Evolutionary conservation across 2,888 invertebrate species (phyloP).

Genomic region (Tuta absoluta): DNA sequence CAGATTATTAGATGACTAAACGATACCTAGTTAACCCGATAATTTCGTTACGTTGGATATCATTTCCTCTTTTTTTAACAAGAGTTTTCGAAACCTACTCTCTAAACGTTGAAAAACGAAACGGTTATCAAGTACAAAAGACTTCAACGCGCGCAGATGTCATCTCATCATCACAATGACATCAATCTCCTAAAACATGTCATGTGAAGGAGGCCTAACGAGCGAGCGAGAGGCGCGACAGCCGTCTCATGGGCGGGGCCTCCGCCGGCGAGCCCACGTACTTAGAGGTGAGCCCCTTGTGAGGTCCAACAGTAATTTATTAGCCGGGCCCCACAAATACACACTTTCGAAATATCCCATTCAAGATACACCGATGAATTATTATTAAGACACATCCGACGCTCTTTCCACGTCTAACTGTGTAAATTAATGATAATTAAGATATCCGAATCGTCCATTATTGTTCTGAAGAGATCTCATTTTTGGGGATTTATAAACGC

Average conservation of each 20-base stretch:
- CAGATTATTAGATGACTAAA: too few relatives aligned
- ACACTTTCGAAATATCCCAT: constrained; percentile 62
- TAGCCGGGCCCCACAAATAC: constrained; percentile 68
- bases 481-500: constrained; percentile 39
- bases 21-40: background rate
- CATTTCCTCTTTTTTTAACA: too few relatives aligned
- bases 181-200: background rate
- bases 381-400: constrained; percentile 48
- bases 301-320: constrained; percentile 76
- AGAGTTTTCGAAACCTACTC: too few relatives aligned
- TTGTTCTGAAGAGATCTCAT: constrained; percentile 46
- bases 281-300: constrained; percentile 60
- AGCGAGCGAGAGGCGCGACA: constrained; percentile 7
- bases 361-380: constrained; percentile 62
- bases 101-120: background rate
- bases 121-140: background rate
- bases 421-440: constrained; percentile 64
- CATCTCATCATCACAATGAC: background rate
- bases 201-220: constrained; percentile 11
- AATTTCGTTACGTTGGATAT: too few relatives aligned
- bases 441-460: constrained; percentile 56
- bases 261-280: constrained; percentile 59
- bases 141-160: constrained; percentile 15
- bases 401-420: constrained; percentile 42
- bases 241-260: constrained; percentile 64